Base-by-base conservation (phyloP, 2,888 invertebrate species). In the Ditylenchus weischeri region DNA sequence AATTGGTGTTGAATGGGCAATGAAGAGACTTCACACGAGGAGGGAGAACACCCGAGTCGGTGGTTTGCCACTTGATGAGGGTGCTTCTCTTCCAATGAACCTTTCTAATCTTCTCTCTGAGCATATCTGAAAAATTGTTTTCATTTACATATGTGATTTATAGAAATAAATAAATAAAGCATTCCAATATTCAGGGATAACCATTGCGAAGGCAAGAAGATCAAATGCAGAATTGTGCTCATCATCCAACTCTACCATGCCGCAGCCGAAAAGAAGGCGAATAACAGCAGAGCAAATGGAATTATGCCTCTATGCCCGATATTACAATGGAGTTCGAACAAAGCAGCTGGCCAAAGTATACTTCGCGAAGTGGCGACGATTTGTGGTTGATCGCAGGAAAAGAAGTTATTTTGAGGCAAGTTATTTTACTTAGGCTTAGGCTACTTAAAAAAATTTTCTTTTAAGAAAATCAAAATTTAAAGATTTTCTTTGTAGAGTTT, bases 251-350 rank as follows among this genome's bases (percentile, higher is more conserved):
- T 43, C 43, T 10, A n/a, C 21, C 54, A 54, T 29, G 29, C 54
- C 54, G 10, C 54, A 21, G 21, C 10, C 29, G 54, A 54, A 54
- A 18, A 4, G 54, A 10, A 21, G 54, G 29, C 2, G 54, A 18
- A 54, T 59, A 36, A 36, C 59, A 10, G 59, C 59, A 13, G 59
- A 59, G 13, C 59, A 21, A 38, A 19, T 59, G 59, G 59, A 59
- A 59, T 8, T 59, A 11, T 35, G 13, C 13, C 35, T 59, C 21
- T 38, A 36, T 21, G 59, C 59, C n/a, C 59, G 59, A 11, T 8
- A 59, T 7, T 59, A 29, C 59, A 10, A 38, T 11, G 21, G 6
- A 15, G 36, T 59, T 21, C 15, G 59, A 19, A 15, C 36, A 19
- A 35, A 35, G 7, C 13, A 36, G 15, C 23, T 59, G 59, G 59